Percentiles rank a stretch among this genome's conserved stretches.
Conservation (phyloP, 2,113 vertebrate genomes). For the Melierax canorus region DNA sequence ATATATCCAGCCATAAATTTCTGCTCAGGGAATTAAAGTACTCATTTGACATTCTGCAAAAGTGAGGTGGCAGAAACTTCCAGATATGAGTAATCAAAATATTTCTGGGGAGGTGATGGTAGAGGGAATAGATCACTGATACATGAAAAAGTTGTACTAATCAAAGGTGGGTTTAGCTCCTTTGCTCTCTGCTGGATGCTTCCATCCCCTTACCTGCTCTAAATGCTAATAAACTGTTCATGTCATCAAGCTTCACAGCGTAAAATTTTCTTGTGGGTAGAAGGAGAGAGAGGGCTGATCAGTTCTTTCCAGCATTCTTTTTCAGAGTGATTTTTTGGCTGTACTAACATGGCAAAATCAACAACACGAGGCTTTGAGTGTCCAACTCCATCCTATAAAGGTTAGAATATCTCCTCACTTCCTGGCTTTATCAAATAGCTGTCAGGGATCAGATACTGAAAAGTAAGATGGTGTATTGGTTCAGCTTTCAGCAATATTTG, state of each 20-base stretch:
- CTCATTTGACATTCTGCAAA: neutral
- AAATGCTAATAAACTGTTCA: neutral
- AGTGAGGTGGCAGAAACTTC: neutral
- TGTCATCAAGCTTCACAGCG: accelerated
- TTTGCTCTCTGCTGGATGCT: neutral
- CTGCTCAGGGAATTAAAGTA: neutral
- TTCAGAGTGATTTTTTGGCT: neutral
- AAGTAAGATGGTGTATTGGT: neutral
- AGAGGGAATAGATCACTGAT: neutral
- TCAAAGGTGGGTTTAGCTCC: neutral
- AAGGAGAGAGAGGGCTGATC: neutral
- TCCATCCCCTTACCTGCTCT: neutral
- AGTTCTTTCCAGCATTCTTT: neutral
- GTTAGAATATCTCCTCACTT: neutral
- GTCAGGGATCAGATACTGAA: neutral
- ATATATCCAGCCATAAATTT: neutral
- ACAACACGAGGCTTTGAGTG: neutral
- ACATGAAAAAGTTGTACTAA: neutral
- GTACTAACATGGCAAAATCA: neutral
- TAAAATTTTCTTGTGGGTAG: neutral
- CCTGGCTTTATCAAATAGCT: neutral
- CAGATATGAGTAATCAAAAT: neutral
- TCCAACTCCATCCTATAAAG: neutral
- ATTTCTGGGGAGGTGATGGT: neutral
- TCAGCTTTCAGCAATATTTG: neutral